Base-by-base conservation (phyloP, 2,888 invertebrate genomes). In the Lordiphosa fenestrarum region DNA sequence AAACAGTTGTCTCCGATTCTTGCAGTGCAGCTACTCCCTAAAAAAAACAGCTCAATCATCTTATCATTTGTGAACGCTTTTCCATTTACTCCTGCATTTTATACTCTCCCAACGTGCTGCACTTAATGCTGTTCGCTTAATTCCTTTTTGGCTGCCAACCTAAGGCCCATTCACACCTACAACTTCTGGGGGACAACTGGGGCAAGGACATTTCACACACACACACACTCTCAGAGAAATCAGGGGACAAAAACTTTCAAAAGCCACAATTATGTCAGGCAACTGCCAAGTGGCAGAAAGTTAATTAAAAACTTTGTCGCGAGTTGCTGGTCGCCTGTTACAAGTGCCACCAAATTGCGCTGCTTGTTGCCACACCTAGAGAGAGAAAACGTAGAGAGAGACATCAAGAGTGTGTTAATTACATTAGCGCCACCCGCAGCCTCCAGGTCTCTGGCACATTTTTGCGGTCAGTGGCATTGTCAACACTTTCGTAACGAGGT, bases 401-500 rank as follows among this genome's bases (percentile, higher is more conserved):
- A 42, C 44, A 9, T 13, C 6, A 12, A 37, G 51, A 61, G 60
- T 44, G 49, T 73, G 73, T 78, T 84, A 81, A 84, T 81, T 84
- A 72, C 61, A 69, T 84, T 73, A 68, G 70, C 68, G 55, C 19
- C 66, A 66, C 40, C 66, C 51, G 25, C 50, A 40, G 42, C 64
- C 37, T 38, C 56, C 47, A 47, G 50, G 77, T 19, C 19, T 19
- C 19, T 3, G 3, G 3, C 19, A 19, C 19, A 19, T 19, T 19
- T 19, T 19, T 19, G 19, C 19, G 19, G 19, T 77, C 62, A 63
- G 63, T 54, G 55, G 55, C 40, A 23, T 41, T 49, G 55, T 58
- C 69, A 82, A 78, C 77, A 78, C 75, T 78, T 78, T 82, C 21
- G 64, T 71, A 75, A 71, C 71, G 61, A 80, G 76, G 83, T 73